Conservation (phyloP, 64 coral and sea anemone genomes). For the Dendronephthya gigantea region DNA sequence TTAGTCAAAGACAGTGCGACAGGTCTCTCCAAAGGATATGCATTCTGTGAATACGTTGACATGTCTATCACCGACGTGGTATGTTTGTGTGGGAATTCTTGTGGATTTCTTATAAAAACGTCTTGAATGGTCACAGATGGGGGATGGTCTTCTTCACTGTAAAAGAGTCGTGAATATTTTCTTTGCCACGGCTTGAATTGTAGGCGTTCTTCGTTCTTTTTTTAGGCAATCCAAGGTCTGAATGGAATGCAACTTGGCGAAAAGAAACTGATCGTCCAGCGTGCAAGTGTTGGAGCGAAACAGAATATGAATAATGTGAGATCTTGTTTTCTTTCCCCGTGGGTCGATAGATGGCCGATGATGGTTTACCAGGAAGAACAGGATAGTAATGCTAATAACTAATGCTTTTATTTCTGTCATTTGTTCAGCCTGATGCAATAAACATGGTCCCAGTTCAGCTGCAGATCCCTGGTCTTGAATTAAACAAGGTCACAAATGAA, state of each 20-base stretch:
- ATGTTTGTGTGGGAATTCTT: slow-evolving; percentile 20
- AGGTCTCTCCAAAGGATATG: slow-evolving; percentile 91
- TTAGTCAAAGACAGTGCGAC: slow-evolving; percentile 98
- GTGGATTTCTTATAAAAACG: not conserved
- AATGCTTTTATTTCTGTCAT: not conserved
- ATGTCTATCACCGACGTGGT: slow-evolving; percentile 79
- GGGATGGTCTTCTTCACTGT: too few relatives aligned
- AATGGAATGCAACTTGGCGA: slow-evolving; percentile 99
- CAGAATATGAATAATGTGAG: slow-evolving; percentile 98
- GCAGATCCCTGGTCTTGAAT: slow-evolving; percentile 83
- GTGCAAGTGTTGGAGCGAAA: slow-evolving; percentile 97
- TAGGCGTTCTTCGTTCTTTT: not conserved
- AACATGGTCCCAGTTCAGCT: slow-evolving; percentile 95
- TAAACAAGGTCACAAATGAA: slow-evolving; percentile 39
- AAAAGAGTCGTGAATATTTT: too few relatives aligned
- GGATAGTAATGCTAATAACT: not conserved
- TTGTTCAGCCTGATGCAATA: slow-evolving; percentile 76
- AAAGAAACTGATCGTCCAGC: slow-evolving; percentile 94
- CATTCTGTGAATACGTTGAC: slow-evolving; percentile 99
- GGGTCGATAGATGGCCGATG: not conserved
- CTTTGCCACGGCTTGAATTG: not conserved
- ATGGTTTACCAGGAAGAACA: not conserved
- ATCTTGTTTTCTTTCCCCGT: not conserved
- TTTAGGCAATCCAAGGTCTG: slow-evolving; percentile 77
- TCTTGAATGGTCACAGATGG: too few relatives aligned